Evolutionary conservation across 2,797 vertebrate species (phyloP).

Genomic region (Myotis findleyi): DNA sequence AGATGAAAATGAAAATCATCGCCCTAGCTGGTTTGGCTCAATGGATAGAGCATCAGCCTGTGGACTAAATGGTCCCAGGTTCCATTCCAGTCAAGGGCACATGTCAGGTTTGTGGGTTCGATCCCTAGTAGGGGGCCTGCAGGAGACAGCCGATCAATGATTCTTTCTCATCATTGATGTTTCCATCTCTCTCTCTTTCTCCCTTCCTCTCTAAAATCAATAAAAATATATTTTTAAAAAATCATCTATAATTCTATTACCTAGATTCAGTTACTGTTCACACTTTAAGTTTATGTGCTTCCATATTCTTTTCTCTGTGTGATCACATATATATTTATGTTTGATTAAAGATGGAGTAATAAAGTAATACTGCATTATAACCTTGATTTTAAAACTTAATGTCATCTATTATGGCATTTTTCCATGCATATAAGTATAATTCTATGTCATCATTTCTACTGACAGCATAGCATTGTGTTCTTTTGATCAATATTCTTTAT

Average conservation of each 20-base stretch:
- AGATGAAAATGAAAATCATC: slow-evolving; percentile 23
- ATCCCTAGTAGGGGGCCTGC: no score
- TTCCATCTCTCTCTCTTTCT: no score
- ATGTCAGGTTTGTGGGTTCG: no score
- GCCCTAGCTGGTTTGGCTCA: no score
- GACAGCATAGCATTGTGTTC: background rate
- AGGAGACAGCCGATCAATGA: no score
- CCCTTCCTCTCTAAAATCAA: no score
- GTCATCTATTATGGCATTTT: background rate
- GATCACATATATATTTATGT: background rate
- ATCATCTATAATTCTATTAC: background rate
- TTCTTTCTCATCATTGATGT: no score
- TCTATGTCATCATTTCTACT: background rate
- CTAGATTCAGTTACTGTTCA: background rate
- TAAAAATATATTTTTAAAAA: background rate
- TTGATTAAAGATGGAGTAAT: background rate
- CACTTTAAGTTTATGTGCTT: background rate
- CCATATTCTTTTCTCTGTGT: background rate
- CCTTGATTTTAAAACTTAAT: slow-evolving; percentile 22
- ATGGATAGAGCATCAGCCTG: no score
- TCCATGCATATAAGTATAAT: background rate
- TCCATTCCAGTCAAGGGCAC: no score
- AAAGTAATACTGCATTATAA: background rate
- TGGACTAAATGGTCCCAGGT: no score
- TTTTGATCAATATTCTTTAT: slow-evolving; percentile 24